These are phyloP conservation scores for Osmoderma eremita DNA, from an alignment of 2,888 invertebrate species.

Conservation along the genomic window DNA sequence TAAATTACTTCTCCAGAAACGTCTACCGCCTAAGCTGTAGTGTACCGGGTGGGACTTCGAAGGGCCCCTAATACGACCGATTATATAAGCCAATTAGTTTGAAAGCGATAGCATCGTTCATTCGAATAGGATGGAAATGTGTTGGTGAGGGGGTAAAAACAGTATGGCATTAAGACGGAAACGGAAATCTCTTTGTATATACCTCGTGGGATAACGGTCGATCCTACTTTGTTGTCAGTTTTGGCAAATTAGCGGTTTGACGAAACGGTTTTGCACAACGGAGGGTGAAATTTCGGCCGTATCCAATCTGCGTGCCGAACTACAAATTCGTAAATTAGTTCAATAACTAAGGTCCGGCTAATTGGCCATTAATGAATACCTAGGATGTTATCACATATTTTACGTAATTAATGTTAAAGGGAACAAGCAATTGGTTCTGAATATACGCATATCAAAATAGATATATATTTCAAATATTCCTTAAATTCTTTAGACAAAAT, in stretches of 20 bases:
- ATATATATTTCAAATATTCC: too few relatives aligned
- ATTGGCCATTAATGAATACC: constrained; percentile 33
- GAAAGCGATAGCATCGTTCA: constrained; percentile 36
- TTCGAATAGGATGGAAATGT: constrained; percentile 20
- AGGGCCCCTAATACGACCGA: constrained; percentile 31
- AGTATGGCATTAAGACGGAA: constrained; percentile 26
- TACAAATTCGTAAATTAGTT: constrained; percentile 30
- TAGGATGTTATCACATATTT: constrained; percentile 25
- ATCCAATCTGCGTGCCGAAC: constrained; percentile 6
- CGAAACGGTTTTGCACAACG: constrained; percentile 30
- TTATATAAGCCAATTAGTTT: constrained; percentile 41
- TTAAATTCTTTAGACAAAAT: too few relatives aligned
- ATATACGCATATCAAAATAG: too few relatives aligned
- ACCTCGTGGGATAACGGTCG: constrained; percentile 15
- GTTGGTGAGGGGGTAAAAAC: constrained; percentile 27
- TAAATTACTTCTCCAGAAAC: constrained; percentile 23
- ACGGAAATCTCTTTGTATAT: constrained; percentile 32
- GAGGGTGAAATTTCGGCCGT: constrained; percentile 19
- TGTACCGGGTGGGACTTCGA: constrained; percentile 1
- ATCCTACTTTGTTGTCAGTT: constrained; percentile 35
- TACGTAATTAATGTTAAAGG: not conserved
- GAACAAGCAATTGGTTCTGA: too few relatives aligned
- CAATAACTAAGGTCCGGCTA: constrained; percentile 31
- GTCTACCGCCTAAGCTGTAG: constrained; percentile 3
- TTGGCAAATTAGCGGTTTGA: constrained; percentile 38